These are phyloP conservation scores for Aphelocoma coerulescens DNA, from an alignment of 2,113 vertebrate species.

Conservation along the genomic window DNA sequence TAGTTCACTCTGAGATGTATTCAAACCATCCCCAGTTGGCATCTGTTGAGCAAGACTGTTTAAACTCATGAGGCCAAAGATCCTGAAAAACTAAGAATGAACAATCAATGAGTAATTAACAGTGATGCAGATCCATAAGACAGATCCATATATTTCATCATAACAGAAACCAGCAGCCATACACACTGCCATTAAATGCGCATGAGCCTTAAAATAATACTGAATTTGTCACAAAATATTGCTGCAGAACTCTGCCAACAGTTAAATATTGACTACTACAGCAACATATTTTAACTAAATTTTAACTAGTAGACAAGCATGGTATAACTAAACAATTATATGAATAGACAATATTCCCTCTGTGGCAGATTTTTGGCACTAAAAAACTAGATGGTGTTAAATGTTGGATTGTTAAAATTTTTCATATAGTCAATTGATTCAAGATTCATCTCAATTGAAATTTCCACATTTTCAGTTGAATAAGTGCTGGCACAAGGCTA, in stretches of 20 bases:
- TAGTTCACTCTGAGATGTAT: background rate
- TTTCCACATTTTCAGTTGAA: background rate
- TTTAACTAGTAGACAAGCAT: background rate
- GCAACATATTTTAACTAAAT: background rate
- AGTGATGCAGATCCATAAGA: background rate
- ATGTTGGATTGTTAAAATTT: background rate
- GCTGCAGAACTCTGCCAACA: background rate
- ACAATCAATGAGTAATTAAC: background rate
- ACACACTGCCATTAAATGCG: accelerated
- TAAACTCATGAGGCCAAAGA: background rate
- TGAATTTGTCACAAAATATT: background rate
- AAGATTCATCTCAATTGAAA: background rate
- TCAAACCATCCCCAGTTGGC: background rate
- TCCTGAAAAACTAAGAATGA: background rate
- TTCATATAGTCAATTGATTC: background rate
- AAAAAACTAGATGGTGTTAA: background rate
- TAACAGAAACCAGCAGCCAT: background rate
- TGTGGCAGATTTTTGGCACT: background rate
- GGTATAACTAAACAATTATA: background rate
- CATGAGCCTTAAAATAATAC: background rate
- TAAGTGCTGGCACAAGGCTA: background rate
- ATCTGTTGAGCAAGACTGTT: background rate
- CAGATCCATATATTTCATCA: background rate
- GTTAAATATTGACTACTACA: background rate
- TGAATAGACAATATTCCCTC: background rate